These are phyloP conservation scores for Drosophila nannoptera DNA, from an alignment of 1,140 invertebrate species.

Conservation along the genomic window DNA sequence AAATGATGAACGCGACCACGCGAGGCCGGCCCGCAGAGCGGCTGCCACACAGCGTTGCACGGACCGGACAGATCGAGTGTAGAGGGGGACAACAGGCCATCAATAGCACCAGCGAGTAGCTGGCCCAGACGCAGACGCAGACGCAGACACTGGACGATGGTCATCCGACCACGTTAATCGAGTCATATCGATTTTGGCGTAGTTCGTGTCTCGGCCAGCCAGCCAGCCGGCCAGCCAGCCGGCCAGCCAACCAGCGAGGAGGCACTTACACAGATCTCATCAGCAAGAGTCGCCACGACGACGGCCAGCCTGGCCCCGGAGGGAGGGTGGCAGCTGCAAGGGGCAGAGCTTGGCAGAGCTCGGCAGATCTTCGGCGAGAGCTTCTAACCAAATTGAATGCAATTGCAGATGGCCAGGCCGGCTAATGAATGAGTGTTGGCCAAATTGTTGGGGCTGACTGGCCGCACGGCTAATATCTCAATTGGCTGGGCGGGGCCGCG, in stretches of 20 bases:
- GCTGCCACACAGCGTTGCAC: constrained; percentile 44
- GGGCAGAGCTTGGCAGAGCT: not conserved
- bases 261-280: constrained; percentile 56
- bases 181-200: constrained; percentile 76
- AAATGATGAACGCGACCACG: constrained; percentile 77
- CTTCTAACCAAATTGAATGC: constrained; percentile 74
- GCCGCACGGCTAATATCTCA: constrained; percentile 66
- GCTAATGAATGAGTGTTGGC: constrained; percentile 79
- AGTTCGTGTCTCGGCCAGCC: constrained; percentile 65
- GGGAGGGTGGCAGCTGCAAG: not conserved
- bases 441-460: constrained; percentile 55
- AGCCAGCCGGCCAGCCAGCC: not conserved
- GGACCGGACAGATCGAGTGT: not conserved
- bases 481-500: constrained; percentile 32
- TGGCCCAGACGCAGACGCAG: constrained; percentile 5
- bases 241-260: constrained; percentile 37
- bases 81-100: constrained; percentile 30
- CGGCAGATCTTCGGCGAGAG: constrained; percentile 45
- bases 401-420: constrained; percentile 56
- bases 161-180: constrained; percentile 68
- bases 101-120: constrained; percentile 39
- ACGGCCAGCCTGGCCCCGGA: not conserved
- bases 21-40: constrained; percentile 60
- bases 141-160: constrained; percentile 10
- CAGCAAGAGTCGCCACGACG: constrained; percentile 32